Conservation (phyloP, 1,140 invertebrate species). For the Cecropterus lyciades region DNA sequence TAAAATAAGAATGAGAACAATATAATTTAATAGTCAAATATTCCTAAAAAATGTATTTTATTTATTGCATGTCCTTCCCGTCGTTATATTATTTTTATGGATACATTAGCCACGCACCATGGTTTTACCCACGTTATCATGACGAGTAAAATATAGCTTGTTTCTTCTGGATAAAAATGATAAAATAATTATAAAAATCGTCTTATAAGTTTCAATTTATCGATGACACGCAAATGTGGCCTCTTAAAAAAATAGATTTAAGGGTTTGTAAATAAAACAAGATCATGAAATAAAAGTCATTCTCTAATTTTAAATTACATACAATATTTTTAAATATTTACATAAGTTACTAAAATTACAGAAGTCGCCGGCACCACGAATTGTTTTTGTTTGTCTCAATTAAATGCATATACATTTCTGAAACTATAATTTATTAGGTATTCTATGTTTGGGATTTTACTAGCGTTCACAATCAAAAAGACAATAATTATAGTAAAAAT, state of each 20-base stretch:
- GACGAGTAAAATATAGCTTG: too few species aligned
- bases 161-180: too few species aligned
- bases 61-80: too few species aligned
- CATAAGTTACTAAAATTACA: conserved; percentile 63
- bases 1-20: too few species aligned
- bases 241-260: neutral
- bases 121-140: too few species aligned
- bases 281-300: conserved; percentile 55
- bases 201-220: too few species aligned
- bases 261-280: conserved; percentile 41
- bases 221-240: too few species aligned
- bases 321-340: conserved; percentile 63
- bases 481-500: neutral
- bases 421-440: conserved; percentile 24
- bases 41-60: too few species aligned
- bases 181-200: too few species aligned
- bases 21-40: too few species aligned
- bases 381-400: conserved; percentile 34
- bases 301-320: conserved; percentile 69
- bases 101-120: too few species aligned
- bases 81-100: too few species aligned
- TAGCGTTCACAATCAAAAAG: conserved; percentile 4
- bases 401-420: conserved; percentile 50
- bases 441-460: conserved; percentile 9
- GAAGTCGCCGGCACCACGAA: conserved; percentile 39